Conservation (phyloP, 1,140 invertebrate species). For the Drosophila navojoa region DNA sequence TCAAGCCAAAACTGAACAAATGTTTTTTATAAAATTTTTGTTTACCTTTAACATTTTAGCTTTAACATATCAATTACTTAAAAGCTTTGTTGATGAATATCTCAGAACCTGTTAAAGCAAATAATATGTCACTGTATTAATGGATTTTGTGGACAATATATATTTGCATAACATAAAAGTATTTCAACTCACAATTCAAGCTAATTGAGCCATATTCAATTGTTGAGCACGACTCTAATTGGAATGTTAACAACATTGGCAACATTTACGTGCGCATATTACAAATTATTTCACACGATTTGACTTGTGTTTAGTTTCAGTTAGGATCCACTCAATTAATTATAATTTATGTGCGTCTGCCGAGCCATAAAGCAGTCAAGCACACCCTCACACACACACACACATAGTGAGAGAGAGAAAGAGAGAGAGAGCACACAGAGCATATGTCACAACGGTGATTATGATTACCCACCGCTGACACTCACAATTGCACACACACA, state of each 20-base stretch:
- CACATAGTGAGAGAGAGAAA: background rate
- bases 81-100: too few species aligned
- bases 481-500: too few species aligned
- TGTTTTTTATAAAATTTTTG: too few species aligned
- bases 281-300: conserved; percentile 74
- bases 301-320: conserved; percentile 55
- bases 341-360: conserved; percentile 64
- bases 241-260: conserved; percentile 11
- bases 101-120: too few species aligned
- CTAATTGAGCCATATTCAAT: background rate
- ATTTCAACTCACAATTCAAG: background rate
- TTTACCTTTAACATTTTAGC: too few species aligned
- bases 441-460: conserved; percentile 56
- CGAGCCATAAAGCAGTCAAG: conserved; percentile 10
- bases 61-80: too few species aligned
- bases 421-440: conserved; percentile 6
- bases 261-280: conserved; percentile 18
- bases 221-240: conserved; percentile 14
- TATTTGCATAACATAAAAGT: too few species aligned
- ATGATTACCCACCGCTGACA: conserved; percentile 28
- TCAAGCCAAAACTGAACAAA: too few species aligned
- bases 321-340: conserved; percentile 65
- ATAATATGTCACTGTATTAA: too few species aligned
- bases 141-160: too few species aligned
- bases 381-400: conserved; percentile 15